Conservation (phyloP, 2,797 vertebrate genomes). For the Cichlasoma orientale region DNA sequence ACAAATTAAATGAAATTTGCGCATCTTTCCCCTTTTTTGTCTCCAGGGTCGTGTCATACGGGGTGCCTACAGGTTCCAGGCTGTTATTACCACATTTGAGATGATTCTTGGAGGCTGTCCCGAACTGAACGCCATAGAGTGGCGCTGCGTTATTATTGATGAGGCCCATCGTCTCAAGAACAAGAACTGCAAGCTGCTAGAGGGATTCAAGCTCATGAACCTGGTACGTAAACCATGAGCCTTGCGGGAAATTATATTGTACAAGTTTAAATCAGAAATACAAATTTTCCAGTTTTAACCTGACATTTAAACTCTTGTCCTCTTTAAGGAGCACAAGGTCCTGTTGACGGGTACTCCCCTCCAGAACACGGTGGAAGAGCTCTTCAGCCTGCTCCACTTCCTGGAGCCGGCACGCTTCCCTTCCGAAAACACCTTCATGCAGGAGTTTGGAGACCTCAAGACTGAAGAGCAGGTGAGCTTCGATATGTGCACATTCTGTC, state of each 20-base stretch:
- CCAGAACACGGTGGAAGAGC: constrained; percentile 98
- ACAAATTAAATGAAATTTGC: not conserved
- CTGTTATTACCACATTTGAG: constrained; percentile 98
- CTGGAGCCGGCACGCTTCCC: constrained; percentile 94
- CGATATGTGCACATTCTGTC: not conserved
- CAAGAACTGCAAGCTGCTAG: constrained; percentile 98
- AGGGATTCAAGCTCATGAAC: constrained; percentile 98
- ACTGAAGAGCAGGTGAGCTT: constrained; percentile 93
- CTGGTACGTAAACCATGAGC: constrained; percentile 80
- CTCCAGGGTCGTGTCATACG: constrained; percentile 87
- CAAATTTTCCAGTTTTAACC: not conserved
- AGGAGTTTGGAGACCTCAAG: constrained; percentile 98
- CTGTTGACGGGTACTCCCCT: constrained; percentile 97
- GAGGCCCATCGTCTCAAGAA: constrained; percentile 99
- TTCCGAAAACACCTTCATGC: constrained; percentile 96
- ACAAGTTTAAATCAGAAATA: not conserved
- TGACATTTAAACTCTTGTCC: not conserved
- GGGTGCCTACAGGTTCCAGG: constrained; percentile 94
- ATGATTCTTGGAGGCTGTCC: constrained; percentile 99
- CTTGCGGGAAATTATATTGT: not conserved
- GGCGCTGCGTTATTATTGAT: constrained; percentile 97
- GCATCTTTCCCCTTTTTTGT: not conserved
- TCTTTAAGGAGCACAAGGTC: constrained; percentile 93
- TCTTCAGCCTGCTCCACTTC: constrained; percentile 98
- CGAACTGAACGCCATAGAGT: constrained; percentile 96